A percentile compares a stretch with the other conserved stretches of the same genome.
Evolutionary conservation across 2,113 vertebrate species (phyloP).

Genomic region (Arizona elegans): DNA sequence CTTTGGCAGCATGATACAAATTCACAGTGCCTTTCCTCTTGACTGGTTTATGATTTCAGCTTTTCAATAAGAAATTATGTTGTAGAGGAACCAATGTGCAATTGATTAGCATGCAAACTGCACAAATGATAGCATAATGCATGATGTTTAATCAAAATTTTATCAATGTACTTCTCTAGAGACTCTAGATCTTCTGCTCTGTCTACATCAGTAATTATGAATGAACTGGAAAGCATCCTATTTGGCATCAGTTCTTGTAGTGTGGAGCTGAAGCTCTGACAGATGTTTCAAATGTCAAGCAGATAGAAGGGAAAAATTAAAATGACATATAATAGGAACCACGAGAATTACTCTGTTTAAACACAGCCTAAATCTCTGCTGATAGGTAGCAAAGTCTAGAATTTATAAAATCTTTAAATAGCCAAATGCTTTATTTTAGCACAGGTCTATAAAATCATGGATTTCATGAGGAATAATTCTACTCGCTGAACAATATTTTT

Average conservation of each 20-base stretch:
- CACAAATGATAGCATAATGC: slow-evolving; percentile 7
- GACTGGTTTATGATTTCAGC: neutral
- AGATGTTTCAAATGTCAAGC: slow-evolving; percentile 59
- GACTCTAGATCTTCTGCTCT: slow-evolving; percentile 24
- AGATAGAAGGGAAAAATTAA: slow-evolving; percentile 48
- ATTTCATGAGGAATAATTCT: neutral
- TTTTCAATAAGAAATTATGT: neutral
- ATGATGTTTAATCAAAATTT: slow-evolving; percentile 27
- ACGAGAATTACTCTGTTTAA: slow-evolving; percentile 36
- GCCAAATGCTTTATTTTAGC: neutral
- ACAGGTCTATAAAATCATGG: slow-evolving; percentile 21
- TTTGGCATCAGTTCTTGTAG: slow-evolving; percentile 38
- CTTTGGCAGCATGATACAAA: neutral
- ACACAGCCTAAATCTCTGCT: slow-evolving; percentile 29
- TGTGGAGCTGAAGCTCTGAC: slow-evolving; percentile 41
- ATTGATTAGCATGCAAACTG: neutral
- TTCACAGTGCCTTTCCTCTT: neutral
- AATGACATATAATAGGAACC: slow-evolving; percentile 41
- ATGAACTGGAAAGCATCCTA: slow-evolving; percentile 41
- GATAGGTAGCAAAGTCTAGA: slow-evolving; percentile 43
- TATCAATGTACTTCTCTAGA: slow-evolving; percentile 34
- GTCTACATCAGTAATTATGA: slow-evolving; percentile 36
- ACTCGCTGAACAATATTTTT: neutral
- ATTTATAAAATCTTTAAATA: slow-evolving; percentile 31
- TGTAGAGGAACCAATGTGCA: neutral